phyloP scores from a whole-genome alignment of 2,797 vertebrate species.

The Anabas testudineus region DNA sequence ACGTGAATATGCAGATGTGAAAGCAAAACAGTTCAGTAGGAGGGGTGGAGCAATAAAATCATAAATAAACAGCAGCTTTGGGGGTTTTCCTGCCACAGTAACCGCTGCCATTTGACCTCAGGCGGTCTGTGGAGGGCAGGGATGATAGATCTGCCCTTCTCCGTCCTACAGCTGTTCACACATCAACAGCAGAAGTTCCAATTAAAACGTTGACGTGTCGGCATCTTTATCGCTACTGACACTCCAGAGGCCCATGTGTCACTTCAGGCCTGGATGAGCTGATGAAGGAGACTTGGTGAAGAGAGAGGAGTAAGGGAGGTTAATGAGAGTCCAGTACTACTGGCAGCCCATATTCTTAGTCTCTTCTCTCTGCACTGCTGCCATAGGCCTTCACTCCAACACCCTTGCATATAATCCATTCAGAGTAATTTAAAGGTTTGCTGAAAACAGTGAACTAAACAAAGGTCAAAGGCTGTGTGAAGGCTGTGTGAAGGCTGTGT shows the following conservation, averaged over 20 bases:
- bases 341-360: conserved; percentile 65
- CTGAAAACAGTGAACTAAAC: conserved; percentile 68
- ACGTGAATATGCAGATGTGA: conserved; percentile 76
- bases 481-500: conserved; percentile 22
- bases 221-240: conserved; percentile 83
- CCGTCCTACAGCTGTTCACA: conserved; percentile 86
- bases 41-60: conserved; percentile 64
- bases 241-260: conserved; percentile 79
- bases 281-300: conserved; percentile 77
- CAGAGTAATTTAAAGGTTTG: conserved; percentile 66
- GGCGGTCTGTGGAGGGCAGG: conserved; percentile 73
- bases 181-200: conserved; percentile 84
- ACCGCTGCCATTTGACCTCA: conserved; percentile 80
- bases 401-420: conserved; percentile 64
- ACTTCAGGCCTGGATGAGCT: conserved; percentile 79
- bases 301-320: conserved; percentile 76
- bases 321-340: conserved; percentile 81
- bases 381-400: conserved; percentile 59
- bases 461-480: conserved; percentile 64
- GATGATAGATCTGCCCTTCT: conserved; percentile 85
- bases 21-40: conserved; percentile 25
- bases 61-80: conserved; percentile 81
- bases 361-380: conserved; percentile 47
- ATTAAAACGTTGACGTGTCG: conserved; percentile 84
- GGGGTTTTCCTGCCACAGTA: conserved; percentile 78